Conservation (phyloP, 2,113 vertebrate species). For the Rissa tridactyla region DNA sequence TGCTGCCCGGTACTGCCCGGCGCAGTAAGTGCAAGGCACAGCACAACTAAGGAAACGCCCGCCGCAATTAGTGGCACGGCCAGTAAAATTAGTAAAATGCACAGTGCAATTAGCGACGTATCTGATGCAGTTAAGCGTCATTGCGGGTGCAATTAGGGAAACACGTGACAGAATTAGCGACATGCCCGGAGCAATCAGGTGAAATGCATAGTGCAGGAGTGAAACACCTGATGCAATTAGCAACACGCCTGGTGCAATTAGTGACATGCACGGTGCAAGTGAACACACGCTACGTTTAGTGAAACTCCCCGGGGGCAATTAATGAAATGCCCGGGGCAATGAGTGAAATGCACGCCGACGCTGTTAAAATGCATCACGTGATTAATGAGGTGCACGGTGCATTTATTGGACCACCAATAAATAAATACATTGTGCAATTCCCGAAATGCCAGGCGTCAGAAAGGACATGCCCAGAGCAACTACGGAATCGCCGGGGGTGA, state of each 20-base stretch:
- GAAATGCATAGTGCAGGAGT: not conserved
- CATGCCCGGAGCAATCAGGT: not conserved
- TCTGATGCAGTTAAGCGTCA: not conserved
- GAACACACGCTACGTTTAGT: not conserved
- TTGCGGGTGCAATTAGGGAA: not conserved
- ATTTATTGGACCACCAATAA: too few relatives aligned
- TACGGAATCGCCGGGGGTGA: fast-evolving
- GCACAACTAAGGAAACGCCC: not conserved
- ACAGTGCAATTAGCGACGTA: not conserved
- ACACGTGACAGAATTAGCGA: too few relatives aligned
- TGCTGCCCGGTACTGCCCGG: not conserved
- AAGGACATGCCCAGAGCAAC: not conserved
- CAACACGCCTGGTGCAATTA: not conserved
- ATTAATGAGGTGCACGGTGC: not conserved
- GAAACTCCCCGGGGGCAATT: not conserved
- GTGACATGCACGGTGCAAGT: not conserved
- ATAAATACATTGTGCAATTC: not conserved
- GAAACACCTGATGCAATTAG: not conserved
- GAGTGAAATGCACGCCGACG: not conserved
- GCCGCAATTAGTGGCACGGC: not conserved
- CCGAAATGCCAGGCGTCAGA: not conserved
- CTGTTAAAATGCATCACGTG: not conserved
- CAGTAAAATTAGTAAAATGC: not conserved
- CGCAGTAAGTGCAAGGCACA: fast-evolving
- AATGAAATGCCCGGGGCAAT: not conserved